phyloP scores from a whole-genome alignment of 1,140 invertebrate genomes.

The Theocolax elegans region DNA sequence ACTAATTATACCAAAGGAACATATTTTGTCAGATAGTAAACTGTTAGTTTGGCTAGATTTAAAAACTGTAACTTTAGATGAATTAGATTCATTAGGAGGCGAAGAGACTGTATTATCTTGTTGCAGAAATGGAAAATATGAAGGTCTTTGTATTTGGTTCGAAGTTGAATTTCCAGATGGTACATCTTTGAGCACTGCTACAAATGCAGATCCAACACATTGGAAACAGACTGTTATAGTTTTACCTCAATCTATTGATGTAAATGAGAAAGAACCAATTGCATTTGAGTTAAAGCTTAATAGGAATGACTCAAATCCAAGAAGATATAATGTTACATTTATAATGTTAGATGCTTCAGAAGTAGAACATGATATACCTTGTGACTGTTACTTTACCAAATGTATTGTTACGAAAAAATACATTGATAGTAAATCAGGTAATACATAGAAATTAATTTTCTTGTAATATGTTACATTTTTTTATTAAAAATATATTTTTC shows the following conservation, averaged over 20 bases:
- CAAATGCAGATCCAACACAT: slow-evolving; percentile 82
- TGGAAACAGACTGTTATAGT: slow-evolving; percentile 98
- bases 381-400: slow-evolving; percentile 79
- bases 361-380: slow-evolving; percentile 81
- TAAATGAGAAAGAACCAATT: slow-evolving; percentile 76
- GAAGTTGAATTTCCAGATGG: slow-evolving; percentile 78
- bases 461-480: slow-evolving; percentile 6
- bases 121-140: slow-evolving; percentile 72
- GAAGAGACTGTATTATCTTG: slow-evolving; percentile 62
- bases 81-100: slow-evolving; percentile 84
- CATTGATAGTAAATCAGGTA: slow-evolving; percentile 59
- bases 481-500: no score
- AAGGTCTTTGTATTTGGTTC: slow-evolving; percentile 90
- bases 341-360: slow-evolving; percentile 76
- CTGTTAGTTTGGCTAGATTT: slow-evolving; percentile 83
- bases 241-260: slow-evolving; percentile 74
- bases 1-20: slow-evolving; percentile 51
- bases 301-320: slow-evolving; percentile 52
- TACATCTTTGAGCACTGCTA: slow-evolving; percentile 80
- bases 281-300: slow-evolving; percentile 67
- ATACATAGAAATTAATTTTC: slow-evolving; percentile 7
- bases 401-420: slow-evolving; percentile 78
- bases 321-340: slow-evolving; percentile 77
- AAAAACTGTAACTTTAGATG: slow-evolving; percentile 73
- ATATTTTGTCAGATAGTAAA: slow-evolving; percentile 68